Evolutionary conservation across 2,113 vertebrate genomes (phyloP).

Genomic region (Triplophysa siluroides): DNA sequence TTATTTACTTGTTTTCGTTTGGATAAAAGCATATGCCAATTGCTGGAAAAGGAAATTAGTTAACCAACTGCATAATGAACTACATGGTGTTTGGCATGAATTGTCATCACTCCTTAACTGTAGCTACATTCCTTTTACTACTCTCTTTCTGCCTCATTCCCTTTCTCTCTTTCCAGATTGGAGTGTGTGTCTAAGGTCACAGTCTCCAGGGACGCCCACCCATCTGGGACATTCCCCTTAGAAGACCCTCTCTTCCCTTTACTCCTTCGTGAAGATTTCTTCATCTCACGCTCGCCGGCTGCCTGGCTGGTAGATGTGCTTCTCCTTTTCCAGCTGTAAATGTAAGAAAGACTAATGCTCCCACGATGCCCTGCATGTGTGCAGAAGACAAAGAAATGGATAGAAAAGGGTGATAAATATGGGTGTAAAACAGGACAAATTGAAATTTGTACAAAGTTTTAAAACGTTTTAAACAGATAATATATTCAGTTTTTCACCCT

Average conservation of each 20-base stretch:
- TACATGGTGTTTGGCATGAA: too few species aligned
- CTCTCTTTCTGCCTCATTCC: not conserved
- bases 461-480: too few species aligned
- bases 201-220: conserved; percentile 31
- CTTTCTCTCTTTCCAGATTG: conserved; percentile 36
- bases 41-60: too few species aligned
- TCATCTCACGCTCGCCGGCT: not conserved
- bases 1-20: too few species aligned
- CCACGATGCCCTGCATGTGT: conserved; percentile 25
- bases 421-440: not conserved
- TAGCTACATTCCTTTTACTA: conserved; percentile 18
- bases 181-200: conserved; percentile 32
- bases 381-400: not conserved
- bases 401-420: not conserved
- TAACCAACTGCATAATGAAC: too few species aligned
- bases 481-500: conserved; percentile 41
- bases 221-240: conserved; percentile 3
- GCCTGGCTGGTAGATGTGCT: conserved; percentile 28
- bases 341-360: conserved; percentile 49
- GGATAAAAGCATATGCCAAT: too few species aligned
- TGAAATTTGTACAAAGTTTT: too few species aligned
- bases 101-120: conserved; percentile 17
- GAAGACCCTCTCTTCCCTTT: not conserved
- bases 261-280: conserved; percentile 3
- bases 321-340: conserved; percentile 49